These are phyloP conservation scores for Copsychus sechellarum DNA, from an alignment of 2,113 vertebrate genomes.

Conservation along the genomic window DNA sequence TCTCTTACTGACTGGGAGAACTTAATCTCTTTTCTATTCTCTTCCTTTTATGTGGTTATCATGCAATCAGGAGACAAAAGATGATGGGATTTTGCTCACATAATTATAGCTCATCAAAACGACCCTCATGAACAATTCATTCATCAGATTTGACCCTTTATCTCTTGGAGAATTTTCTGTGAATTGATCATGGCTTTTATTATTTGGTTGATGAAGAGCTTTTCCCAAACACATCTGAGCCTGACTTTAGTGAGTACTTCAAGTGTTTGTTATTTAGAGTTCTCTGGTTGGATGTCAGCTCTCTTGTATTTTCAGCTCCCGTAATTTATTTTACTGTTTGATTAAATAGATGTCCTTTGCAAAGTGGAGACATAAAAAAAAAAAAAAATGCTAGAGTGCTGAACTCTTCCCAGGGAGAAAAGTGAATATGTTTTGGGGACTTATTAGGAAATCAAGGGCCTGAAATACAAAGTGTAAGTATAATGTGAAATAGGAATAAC, in stretches of 20 bases:
- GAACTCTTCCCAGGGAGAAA: neutral
- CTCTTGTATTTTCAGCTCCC: neutral
- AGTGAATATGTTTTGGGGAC: neutral
- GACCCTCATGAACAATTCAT: neutral
- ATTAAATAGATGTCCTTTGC: neutral
- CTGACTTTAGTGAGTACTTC: neutral
- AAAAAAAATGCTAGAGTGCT: neutral
- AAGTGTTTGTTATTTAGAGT: neutral
- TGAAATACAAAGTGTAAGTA: neutral
- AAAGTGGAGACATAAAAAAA: neutral
- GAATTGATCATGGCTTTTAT: conserved; percentile 17
- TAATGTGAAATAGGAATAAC: neutral
- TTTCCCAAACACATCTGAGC: conserved; percentile 1
- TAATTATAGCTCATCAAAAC: conserved; percentile 48
- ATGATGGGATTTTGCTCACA: neutral
- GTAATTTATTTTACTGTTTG: neutral
- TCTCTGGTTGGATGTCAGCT: neutral
- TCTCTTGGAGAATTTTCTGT: neutral
- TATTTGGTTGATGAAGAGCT: conserved; percentile 13
- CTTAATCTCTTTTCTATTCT: neutral
- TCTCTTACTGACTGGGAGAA: neutral
- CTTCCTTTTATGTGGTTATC: conserved; percentile 26
- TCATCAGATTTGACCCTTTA: conserved; percentile 4
- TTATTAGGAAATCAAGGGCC: neutral
- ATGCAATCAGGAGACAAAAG: conserved; percentile 20